Evolutionary conservation across 2,888 invertebrate species (phyloP), one percentile per base, ranked within the genome.

Genomic region (Latrodectus hesperus): DNA sequence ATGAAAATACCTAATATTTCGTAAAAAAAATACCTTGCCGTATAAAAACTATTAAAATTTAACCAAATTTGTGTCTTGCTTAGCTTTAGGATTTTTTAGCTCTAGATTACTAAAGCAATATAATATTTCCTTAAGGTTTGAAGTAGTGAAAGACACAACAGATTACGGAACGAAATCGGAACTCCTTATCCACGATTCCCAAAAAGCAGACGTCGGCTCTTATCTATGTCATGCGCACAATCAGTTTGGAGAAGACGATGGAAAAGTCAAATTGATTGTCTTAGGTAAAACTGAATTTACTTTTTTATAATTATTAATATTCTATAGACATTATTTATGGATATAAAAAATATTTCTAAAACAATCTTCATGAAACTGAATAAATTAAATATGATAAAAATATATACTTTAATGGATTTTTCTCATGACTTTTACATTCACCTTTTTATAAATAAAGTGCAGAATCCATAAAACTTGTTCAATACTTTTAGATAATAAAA

Each of bases 151-250:
- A 65, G 88, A 88, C 22, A 53, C 71, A 9, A 81, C 88, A 38
- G 85, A 85, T 11, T 81, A 76, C 9, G 89, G 89, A n/a, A 68
- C 80, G 0, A 89, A 80, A 71, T 86, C 89, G n/a, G 89, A 89
- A 38, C 60, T 86, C 10, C 53, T 89, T 17, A 87, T 89, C 16
- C 86, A 87, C 38, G 89, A 89, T 22, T 86, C 86, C 6, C 86
- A 89, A 60, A 82, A 89, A 53, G 75, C 73, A 51, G 89, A 89
- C n/a, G 80, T 81, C 2, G 89, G 89, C 0, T 68, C 75, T 16
- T 89, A 89, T 17, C 52, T 77, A 6, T 89, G 89, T 65, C 75
- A 87, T 22, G 89, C 79, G 10, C 77, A 73, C n/a, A 89, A 86
- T 72, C 74, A 83, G 17, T 89, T 89, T 68, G 89, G 89, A 10